These are phyloP conservation scores for Conopomorpha cramerella DNA, from an alignment of 1,140 invertebrate genomes.

Conservation along the genomic window DNA sequence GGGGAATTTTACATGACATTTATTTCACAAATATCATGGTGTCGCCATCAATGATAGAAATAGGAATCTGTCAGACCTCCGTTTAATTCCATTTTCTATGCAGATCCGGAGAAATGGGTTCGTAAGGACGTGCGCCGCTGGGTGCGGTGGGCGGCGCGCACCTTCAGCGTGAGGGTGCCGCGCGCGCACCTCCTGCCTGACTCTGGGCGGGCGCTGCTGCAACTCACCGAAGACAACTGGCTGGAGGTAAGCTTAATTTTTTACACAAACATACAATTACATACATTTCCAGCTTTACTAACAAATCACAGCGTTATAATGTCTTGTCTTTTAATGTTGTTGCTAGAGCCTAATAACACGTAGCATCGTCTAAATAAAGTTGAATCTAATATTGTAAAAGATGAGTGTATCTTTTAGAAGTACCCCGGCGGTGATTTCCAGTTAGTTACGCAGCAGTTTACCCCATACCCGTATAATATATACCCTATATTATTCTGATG, in stretches of 20 bases:
- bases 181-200: conserved; percentile 29
- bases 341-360: neutral
- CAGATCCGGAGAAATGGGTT: conserved; percentile 39
- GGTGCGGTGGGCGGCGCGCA: conserved; percentile 32
- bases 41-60: too few species aligned
- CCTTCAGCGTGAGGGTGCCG: conserved; percentile 31
- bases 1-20: too few species aligned
- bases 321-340: neutral
- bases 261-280: neutral
- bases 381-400: too few species aligned
- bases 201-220: conserved; percentile 22
- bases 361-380: too few species aligned
- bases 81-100: too few species aligned
- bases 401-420: neutral
- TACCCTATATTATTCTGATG: too few species aligned
- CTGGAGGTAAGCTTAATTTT: conserved; percentile 17
- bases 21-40: too few species aligned
- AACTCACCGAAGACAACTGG: conserved; percentile 31
- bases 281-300: neutral
- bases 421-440: too few species aligned
- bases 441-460: too few species aligned
- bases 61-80: too few species aligned
- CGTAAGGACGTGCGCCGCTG: conserved; percentile 32
- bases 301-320: neutral
- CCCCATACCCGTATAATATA: too few species aligned